Evolutionary conservation across 2,888 invertebrate genomes (phyloP).

Genomic region (Hydroisotoma schaefferi): DNA sequence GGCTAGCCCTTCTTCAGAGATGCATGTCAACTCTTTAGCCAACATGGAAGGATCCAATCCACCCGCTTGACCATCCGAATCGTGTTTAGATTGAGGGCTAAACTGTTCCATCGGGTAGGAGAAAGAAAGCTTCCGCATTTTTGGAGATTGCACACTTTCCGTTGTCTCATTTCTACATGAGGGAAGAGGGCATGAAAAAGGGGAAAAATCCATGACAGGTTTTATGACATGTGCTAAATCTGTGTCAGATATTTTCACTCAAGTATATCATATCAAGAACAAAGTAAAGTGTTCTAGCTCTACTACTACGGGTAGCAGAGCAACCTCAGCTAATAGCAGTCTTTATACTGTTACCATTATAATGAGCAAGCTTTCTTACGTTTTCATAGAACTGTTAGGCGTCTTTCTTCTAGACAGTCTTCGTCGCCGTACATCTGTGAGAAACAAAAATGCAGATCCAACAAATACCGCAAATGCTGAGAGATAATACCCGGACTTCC

Average conservation of each 20-base stretch:
- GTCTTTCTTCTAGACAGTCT: conserved; percentile 50
- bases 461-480: conserved; percentile 73
- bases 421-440: conserved; percentile 73
- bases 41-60: conserved; percentile 42
- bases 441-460: conserved; percentile 72
- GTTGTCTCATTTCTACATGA: conserved; percentile 44
- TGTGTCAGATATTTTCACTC: neutral
- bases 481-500: conserved; percentile 77
- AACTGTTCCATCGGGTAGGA: conserved; percentile 44
- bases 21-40: conserved; percentile 67
- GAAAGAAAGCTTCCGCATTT: conserved; percentile 54
- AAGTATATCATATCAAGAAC: too few species aligned
- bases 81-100: conserved; percentile 39
- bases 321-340: too few species aligned
- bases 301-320: too few species aligned
- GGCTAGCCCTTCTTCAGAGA: conserved; percentile 78
- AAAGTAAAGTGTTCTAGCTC: too few species aligned
- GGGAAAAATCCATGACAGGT: neutral
- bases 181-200: conserved; percentile 1
- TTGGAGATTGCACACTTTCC: conserved; percentile 58
- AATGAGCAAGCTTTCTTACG: conserved; percentile 27
- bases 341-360: too few species aligned
- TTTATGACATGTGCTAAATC: conserved; percentile 3
- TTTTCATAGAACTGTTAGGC: conserved; percentile 47
- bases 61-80: conserved; percentile 32